A percentile compares a stretch with the other conserved stretches of the same genome.
Evolutionary conservation across 2,113 vertebrate genomes (phyloP).

Genomic region (Psilopsiagon aurifrons): DNA sequence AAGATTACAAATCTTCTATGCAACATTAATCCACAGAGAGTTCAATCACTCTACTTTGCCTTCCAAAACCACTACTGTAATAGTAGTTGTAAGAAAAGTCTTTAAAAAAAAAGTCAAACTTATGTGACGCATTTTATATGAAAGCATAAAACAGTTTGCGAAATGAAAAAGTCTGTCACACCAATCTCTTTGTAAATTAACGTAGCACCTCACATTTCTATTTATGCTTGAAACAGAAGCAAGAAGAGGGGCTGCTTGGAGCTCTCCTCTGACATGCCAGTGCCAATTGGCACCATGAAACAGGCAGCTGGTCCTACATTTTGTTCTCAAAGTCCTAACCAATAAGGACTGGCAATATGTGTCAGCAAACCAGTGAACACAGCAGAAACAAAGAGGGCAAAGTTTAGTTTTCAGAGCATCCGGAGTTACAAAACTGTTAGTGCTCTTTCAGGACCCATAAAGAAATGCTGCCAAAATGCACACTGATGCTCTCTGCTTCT

Average conservation of each 20-base stretch:
- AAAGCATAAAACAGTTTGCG: neutral
- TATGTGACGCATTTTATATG: accelerated
- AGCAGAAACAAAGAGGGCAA: neutral
- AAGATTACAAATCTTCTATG: neutral
- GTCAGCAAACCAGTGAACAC: neutral
- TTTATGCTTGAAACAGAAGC: neutral
- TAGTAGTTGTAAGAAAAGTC: neutral
- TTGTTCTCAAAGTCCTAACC: neutral
- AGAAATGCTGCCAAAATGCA: neutral
- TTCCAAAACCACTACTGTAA: neutral
- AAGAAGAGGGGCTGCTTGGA: neutral
- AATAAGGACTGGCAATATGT: neutral
- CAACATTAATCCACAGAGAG: neutral
- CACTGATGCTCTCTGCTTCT: neutral
- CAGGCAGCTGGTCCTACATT: neutral
- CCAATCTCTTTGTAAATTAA: neutral
- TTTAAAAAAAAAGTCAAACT: neutral
- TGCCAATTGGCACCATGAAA: neutral
- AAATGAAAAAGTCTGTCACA: neutral
- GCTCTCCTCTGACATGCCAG: neutral
- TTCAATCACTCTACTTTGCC: neutral
- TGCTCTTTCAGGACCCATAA: neutral
- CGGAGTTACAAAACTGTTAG: neutral
- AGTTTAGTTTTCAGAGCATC: neutral
- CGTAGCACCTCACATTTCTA: neutral